Evolutionary conservation across 2,888 invertebrate species (phyloP).

Genomic region (Sarcophaga variegata): DNA sequence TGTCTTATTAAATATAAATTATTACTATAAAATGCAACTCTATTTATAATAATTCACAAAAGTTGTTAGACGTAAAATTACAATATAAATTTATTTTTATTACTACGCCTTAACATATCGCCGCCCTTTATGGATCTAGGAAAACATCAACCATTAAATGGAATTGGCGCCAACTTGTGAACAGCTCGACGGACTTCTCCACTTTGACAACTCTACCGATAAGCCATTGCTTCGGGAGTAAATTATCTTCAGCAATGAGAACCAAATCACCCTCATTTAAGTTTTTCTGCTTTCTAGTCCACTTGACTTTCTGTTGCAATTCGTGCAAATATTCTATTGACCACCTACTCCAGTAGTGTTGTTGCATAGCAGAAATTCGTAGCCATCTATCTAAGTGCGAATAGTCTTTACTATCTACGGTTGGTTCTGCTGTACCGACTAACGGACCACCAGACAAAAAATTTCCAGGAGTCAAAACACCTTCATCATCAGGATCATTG

Average conservation of each 20-base stretch:
- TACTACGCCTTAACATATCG: constrained; percentile 23
- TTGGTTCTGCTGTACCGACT: constrained; percentile 29
- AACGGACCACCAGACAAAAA: constrained; percentile 63
- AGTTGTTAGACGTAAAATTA: too few species aligned
- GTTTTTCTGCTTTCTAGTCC: constrained; percentile 54
- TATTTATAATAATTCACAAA: too few species aligned
- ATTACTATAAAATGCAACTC: too few species aligned
- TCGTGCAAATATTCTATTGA: constrained; percentile 60
- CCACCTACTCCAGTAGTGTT: constrained; percentile 54
- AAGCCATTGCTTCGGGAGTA: constrained; percentile 36
- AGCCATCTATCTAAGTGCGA: constrained; percentile 19
- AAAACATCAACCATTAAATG: constrained; percentile 40
- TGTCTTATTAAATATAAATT: too few species aligned
- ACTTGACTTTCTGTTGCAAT: constrained; percentile 51
- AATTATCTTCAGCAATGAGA: constrained; percentile 38
- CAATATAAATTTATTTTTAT: too few species aligned
- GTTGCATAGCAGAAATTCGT: constrained; percentile 29
- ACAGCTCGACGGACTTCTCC: constrained; percentile 12
- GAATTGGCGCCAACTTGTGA: constrained; percentile 32
- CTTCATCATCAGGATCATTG: constrained; percentile 63
- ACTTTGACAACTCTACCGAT: constrained; percentile 5
- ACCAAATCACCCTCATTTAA: constrained; percentile 50
- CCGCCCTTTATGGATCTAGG: constrained; percentile 30
- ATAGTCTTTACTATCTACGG: constrained; percentile 4
- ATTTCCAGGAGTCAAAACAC: constrained; percentile 61